A percentile compares a stretch with the other conserved stretches of the same genome.
Evolutionary conservation across 2,113 vertebrate species (phyloP).

Genomic region (Petrocephalus zakoni): DNA sequence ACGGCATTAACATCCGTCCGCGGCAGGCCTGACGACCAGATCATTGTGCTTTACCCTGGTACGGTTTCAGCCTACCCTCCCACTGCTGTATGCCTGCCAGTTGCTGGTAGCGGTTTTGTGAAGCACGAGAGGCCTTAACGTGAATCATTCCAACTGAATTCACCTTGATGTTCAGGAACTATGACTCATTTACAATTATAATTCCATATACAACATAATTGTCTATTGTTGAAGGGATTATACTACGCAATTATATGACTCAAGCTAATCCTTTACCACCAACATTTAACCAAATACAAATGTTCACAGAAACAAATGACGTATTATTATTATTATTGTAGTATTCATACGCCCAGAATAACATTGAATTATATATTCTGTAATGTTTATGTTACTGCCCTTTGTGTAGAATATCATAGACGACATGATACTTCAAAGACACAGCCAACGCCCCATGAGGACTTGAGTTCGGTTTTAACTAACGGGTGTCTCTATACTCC

Average conservation of each 20-base stretch:
- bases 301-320: background rate
- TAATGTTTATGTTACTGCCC: background rate
- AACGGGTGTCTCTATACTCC: background rate
- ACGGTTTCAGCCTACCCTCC: background rate
- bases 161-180: background rate
- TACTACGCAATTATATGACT: background rate
- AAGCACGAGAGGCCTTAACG: background rate
- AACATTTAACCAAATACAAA: background rate
- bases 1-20: slow-evolving; percentile 1
- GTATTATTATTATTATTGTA: too few species aligned
- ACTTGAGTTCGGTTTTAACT: background rate
- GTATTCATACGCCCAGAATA: background rate
- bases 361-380: background rate
- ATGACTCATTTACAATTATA: background rate
- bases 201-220: background rate
- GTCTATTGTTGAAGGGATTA: background rate
- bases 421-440: background rate
- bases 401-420: background rate
- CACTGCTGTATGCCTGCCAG: background rate
- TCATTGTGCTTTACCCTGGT: background rate
- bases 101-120: background rate
- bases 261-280: background rate
- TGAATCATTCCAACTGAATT: too few species aligned
- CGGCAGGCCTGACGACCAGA: background rate
- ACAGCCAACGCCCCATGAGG: background rate